Conservation (phyloP, 2,888 invertebrate genomes). For the Drosophila lutescens region DNA sequence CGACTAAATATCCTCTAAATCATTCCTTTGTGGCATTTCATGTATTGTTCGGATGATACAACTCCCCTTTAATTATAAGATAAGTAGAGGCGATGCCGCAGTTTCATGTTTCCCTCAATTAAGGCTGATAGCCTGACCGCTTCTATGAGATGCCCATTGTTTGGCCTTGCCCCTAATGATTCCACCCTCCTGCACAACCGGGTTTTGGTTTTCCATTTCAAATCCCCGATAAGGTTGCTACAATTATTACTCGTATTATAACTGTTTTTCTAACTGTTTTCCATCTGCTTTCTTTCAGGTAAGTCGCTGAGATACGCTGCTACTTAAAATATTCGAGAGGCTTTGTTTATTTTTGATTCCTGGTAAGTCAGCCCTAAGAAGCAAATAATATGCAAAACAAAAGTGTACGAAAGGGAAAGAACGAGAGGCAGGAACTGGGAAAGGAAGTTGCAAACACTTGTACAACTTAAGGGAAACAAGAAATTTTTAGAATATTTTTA, state of each 20-base stretch:
- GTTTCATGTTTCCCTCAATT: constrained; percentile 62
- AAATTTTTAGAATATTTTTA: constrained; percentile 49
- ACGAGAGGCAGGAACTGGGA: background rate
- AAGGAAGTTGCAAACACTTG: constrained; percentile 59
- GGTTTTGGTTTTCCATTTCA: constrained; percentile 20
- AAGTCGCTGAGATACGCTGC: constrained; percentile 63
- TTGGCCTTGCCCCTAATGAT: constrained; percentile 49
- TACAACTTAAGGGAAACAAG: constrained; percentile 69
- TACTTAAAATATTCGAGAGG: constrained; percentile 37
- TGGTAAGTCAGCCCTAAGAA: constrained; percentile 39
- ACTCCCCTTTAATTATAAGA: constrained; percentile 5
- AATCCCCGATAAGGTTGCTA: constrained; percentile 27
- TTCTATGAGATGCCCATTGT: constrained; percentile 20
- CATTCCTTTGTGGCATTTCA: background rate
- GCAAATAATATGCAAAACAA: constrained; percentile 43
- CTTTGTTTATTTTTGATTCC: constrained; percentile 49
- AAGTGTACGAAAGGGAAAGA: constrained; percentile 2
- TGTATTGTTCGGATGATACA: background rate
- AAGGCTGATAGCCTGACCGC: constrained; percentile 60
- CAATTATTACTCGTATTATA: constrained; percentile 53
- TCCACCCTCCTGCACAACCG: background rate
- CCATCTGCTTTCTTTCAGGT: constrained; percentile 62
- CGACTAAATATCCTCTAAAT: background rate
- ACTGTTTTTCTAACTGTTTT: constrained; percentile 51
- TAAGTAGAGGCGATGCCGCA: constrained; percentile 8